These are phyloP conservation scores for Parnassius mnemosyne DNA, from an alignment of 2,888 invertebrate genomes.

Conservation along the genomic window DNA sequence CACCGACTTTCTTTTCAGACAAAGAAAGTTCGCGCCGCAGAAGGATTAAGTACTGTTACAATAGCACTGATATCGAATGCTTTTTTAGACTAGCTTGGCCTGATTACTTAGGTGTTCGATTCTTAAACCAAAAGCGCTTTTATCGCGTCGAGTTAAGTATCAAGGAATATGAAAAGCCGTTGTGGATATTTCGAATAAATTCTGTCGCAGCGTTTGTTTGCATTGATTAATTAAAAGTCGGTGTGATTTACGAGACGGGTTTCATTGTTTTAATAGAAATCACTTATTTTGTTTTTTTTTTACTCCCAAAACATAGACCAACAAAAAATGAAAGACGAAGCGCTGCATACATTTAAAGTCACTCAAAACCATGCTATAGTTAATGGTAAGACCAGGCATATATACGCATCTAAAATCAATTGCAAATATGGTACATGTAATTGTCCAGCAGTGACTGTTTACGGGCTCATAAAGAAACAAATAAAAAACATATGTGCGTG, in stretches of 20 bases:
- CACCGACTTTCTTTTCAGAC: background rate
- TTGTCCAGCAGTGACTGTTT: too few species aligned
- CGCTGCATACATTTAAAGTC: too few species aligned
- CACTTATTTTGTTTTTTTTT: too few species aligned
- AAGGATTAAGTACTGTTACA: constrained; percentile 11
- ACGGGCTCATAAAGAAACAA: too few species aligned
- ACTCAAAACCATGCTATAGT: too few species aligned
- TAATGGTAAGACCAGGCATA: too few species aligned
- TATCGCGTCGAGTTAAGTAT: constrained; percentile 3
- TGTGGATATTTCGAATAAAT: constrained; percentile 9
- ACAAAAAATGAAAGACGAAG: too few species aligned
- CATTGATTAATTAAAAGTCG: constrained; percentile 13
- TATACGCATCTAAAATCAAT: too few species aligned
- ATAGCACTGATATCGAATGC: constrained; percentile 12
- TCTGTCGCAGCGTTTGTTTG: constrained; percentile 14
- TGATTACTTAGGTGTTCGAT: background rate
- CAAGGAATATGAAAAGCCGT: background rate
- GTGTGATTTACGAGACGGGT: constrained; percentile 5
- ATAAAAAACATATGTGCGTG: too few species aligned
- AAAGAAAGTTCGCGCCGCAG: constrained; percentile 3
- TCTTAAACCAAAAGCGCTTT: constrained; percentile 1
- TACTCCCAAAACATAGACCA: too few species aligned
- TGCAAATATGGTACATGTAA: too few species aligned
- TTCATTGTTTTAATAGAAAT: too few species aligned
- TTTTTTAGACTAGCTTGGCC: constrained; percentile 14